Evolutionary conservation across 2,888 invertebrate genomes (phyloP).

Genomic region (Eueremaeus valkanovi): DNA sequence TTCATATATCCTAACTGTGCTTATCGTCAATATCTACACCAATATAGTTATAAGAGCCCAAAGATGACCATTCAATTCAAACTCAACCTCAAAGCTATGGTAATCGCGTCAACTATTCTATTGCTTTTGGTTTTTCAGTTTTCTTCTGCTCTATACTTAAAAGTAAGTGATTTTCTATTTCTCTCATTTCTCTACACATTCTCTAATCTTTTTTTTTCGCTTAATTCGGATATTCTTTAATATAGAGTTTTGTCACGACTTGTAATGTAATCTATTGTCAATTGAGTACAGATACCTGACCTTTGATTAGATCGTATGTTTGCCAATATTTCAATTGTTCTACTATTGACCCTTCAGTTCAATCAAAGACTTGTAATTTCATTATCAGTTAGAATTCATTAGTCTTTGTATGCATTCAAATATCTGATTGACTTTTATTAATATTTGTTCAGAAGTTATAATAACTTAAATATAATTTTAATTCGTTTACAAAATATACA

Average conservation of each 20-base stretch:
- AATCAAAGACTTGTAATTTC: neutral
- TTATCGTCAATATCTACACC: neutral
- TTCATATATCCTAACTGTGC: neutral
- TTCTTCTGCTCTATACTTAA: constrained; percentile 26
- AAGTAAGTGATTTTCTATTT: neutral
- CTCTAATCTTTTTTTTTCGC: neutral
- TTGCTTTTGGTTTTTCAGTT: neutral
- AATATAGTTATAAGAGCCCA: neutral
- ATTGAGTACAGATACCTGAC: constrained; percentile 14
- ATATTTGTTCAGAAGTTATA: neutral
- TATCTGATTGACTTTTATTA: neutral
- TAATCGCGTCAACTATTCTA: constrained; percentile 6
- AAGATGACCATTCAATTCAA: constrained; percentile 7
- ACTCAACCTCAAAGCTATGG: neutral
- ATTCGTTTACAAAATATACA: no score
- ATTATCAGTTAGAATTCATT: neutral
- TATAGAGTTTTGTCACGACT: neutral
- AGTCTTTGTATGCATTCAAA: neutral
- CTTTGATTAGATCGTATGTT: neutral
- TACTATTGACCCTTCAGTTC: neutral
- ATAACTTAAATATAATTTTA: no score
- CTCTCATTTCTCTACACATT: neutral
- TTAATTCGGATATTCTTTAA: neutral
- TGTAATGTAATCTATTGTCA: neutral
- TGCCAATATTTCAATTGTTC: neutral